These are phyloP conservation scores for Microcebus tavaratra DNA, from an alignment of 2,113 vertebrate genomes.

Conservation along the genomic window DNA sequence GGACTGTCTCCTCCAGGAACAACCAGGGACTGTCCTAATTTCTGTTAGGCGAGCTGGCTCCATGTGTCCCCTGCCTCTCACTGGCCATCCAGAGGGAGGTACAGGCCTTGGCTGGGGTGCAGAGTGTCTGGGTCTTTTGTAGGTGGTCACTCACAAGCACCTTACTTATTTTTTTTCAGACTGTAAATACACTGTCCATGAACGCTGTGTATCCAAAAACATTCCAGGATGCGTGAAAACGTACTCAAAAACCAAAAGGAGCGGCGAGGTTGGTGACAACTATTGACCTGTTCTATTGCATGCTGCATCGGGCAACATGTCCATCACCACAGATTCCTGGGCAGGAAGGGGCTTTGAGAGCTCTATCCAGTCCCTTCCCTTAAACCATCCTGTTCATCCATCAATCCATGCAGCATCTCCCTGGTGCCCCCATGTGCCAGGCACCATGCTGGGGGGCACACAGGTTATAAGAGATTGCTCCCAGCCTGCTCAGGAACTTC, in stretches of 20 bases:
- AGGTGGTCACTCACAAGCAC: background rate
- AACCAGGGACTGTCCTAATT: background rate
- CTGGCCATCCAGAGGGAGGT: background rate
- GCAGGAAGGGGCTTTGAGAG: background rate
- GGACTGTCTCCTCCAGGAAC: background rate
- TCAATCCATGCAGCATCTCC: slow-evolving; percentile 47
- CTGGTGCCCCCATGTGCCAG: background rate
- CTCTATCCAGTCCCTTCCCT: background rate
- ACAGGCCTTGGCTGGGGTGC: background rate
- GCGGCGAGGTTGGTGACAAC: slow-evolving; percentile 88
- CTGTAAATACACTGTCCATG: slow-evolving; percentile 97
- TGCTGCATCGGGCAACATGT: background rate
- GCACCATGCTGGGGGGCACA: background rate
- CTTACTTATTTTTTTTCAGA: slow-evolving; percentile 81
- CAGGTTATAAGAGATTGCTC: background rate
- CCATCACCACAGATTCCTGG: background rate
- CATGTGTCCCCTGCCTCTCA: background rate
- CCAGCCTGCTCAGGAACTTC: background rate
- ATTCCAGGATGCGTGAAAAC: slow-evolving; percentile 96
- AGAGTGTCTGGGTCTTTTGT: background rate
- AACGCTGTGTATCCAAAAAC: slow-evolving; percentile 95
- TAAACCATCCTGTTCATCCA: slow-evolving; percentile 52
- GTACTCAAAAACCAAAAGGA: slow-evolving; percentile 92
- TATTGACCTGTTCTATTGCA: slow-evolving; percentile 8
- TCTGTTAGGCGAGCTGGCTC: background rate